phyloP scores from a whole-genome alignment of 1,140 invertebrate species.

The Babylonia areolata region DNA sequence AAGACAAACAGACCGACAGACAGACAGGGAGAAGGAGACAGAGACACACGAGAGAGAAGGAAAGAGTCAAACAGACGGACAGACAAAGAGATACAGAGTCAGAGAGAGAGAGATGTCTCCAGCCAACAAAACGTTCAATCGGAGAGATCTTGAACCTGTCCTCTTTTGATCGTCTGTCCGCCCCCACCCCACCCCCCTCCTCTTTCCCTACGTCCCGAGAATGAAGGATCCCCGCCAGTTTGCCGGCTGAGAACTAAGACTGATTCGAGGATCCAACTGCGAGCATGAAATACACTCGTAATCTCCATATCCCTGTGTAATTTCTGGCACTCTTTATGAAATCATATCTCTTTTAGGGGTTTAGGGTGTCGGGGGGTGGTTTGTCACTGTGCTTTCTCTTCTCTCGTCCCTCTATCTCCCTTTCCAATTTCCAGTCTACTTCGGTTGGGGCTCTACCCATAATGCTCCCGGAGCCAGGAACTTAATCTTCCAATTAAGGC shows the following conservation, averaged over 20 bases:
- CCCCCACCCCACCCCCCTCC: background rate
- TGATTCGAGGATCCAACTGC: background rate
- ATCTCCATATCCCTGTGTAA: conserved; percentile 21
- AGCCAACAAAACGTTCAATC: background rate
- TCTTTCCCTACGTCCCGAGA: background rate
- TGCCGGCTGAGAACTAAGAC: background rate
- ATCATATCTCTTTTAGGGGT: conserved; percentile 27
- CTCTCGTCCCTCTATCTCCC: conserved; percentile 11
- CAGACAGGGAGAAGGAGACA: background rate
- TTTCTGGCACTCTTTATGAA: conserved; percentile 22
- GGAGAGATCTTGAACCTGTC: background rate
- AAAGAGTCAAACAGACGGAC: background rate
- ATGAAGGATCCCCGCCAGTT: conserved; percentile 2
- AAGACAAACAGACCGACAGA: background rate
- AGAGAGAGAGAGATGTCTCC: background rate
- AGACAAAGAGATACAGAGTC: background rate
- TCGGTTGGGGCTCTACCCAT: conserved; percentile 27
- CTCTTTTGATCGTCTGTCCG: background rate
- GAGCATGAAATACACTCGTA: conserved; percentile 22
- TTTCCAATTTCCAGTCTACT: conserved; percentile 30
- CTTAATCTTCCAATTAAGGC: conserved; percentile 43
- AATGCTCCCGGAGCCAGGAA: conserved; percentile 32
- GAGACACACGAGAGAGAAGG: background rate
- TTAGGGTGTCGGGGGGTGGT: conserved; percentile 4
- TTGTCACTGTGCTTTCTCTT: background rate